Evolutionary conservation across 2,113 vertebrate genomes (phyloP), one percentile per base, ranked within the genome.

Genomic region (Sprattus sprattus): DNA sequence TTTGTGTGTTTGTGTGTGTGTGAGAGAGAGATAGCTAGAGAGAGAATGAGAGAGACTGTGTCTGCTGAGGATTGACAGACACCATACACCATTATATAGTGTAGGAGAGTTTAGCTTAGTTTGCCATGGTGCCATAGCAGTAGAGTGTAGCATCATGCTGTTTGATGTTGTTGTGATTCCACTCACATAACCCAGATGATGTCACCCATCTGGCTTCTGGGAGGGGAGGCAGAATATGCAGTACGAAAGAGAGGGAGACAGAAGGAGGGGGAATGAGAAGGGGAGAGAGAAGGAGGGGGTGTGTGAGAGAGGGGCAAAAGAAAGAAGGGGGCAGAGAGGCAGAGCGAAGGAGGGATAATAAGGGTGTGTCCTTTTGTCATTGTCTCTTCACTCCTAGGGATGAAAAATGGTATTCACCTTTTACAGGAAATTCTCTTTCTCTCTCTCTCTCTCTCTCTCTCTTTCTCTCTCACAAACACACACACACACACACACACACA

Each of bases 361-460:
- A 10, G 82, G 49, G 88, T 78, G 71, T 78, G 25, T 45, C 44
- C 81, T 67, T 45, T 81, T 81, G 49, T 44, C 80, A 87, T 67
- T 50, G 44, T 82, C 78, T 52, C 52, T 46, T 47, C 71, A 49
- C 71, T 39, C 84, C 54, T 25, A 50, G 54, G 49, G 13, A 20
- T 75, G 28, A 44, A 47, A 39, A 44, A 64, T 46, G 67, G 54
- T 8, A 71, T 49, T 25, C 52, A 60, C 54, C 45, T 45, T 71
- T 86, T 64, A 75, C 54, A 20, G 85, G 54, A 82, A 82, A 18
- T 39, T 25, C 67, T 75, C 67, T 75, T 28, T 75, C 67, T 75
- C 67, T 75, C 60, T 57, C 22, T 64, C 60, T 64, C 60, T 25
- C 22, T 64, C 22, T 25, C 60, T 25, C 60, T 25, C 64, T 10